Evolutionary conservation across 1,140 invertebrate genomes (phyloP).

Genomic region (Leptinotarsa defecta): DNA sequence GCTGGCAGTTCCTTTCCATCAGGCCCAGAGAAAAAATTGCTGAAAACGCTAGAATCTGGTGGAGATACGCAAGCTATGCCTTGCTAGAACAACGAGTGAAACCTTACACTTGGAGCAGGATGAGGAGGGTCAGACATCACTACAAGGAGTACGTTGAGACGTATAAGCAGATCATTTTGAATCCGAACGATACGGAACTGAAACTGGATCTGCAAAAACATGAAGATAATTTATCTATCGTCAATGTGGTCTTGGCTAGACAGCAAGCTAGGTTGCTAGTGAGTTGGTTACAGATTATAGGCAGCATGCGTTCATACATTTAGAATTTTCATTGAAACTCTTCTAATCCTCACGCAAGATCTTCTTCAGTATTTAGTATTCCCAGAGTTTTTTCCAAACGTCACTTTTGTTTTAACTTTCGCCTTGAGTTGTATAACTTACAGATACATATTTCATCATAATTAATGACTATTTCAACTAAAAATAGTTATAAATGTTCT

Average conservation of each 20-base stretch:
- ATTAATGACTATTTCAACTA: too few relatives aligned
- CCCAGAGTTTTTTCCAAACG: too few relatives aligned
- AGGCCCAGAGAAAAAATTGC: constrained; percentile 59
- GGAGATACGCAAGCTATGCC: constrained; percentile 77
- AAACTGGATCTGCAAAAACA: constrained; percentile 75
- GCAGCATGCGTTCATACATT: too few relatives aligned
- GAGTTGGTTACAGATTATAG: constrained; percentile 37
- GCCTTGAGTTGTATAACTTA: too few relatives aligned
- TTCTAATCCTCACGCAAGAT: too few relatives aligned
- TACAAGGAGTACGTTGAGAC: constrained; percentile 74
- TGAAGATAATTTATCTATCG: constrained; percentile 74
- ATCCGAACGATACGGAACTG: constrained; percentile 74
- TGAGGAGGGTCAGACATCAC: constrained; percentile 70
- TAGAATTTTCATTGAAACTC: too few relatives aligned
- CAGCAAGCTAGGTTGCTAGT: constrained; percentile 79
- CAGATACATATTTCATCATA: too few relatives aligned
- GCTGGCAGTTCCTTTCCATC: constrained; percentile 61
- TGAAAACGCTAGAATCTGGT: constrained; percentile 68
- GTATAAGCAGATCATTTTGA: constrained; percentile 73
- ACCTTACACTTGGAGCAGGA: constrained; percentile 74
- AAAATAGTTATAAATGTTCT: too few relatives aligned
- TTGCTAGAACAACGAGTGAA: constrained; percentile 72
- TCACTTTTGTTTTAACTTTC: too few relatives aligned
- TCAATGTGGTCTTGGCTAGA: constrained; percentile 78
- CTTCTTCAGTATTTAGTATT: too few relatives aligned